Conservation (phyloP, 2,113 vertebrate genomes). For the Leucoraja erinaceus region DNA sequence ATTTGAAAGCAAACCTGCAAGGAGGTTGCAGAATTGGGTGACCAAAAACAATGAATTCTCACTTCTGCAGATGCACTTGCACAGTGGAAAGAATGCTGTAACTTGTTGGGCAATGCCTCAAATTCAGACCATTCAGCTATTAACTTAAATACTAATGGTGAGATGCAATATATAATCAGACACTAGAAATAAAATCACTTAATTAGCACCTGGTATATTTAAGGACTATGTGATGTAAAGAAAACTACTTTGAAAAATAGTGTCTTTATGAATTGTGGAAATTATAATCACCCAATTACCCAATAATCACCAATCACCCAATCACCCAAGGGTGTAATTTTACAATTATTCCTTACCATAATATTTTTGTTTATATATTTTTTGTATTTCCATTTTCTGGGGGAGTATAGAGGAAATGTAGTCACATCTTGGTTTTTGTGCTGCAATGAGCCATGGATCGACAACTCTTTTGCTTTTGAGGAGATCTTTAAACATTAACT, state of each 20-base stretch:
- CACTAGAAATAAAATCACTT: neutral
- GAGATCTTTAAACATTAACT: neutral
- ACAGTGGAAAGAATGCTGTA: neutral
- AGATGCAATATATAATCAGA: neutral
- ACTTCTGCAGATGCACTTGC: neutral
- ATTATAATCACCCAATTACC: neutral
- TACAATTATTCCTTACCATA: neutral
- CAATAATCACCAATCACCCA: no score
- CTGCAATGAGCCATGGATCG: neutral
- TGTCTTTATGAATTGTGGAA: neutral
- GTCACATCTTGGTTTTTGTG: neutral
- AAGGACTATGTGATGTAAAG: neutral
- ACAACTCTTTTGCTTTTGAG: neutral
- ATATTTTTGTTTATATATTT: neutral
- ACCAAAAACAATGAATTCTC: neutral
- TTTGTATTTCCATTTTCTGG: neutral
- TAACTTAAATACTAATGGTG: neutral
- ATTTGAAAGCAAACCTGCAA: neutral
- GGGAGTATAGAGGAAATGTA: neutral
- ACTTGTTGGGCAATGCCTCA: neutral
- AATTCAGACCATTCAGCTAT: neutral
- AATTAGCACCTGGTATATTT: neutral
- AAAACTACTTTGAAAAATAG: neutral
- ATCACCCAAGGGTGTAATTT: neutral
- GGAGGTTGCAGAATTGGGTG: neutral